Evolutionary conservation across 2,797 vertebrate genomes (phyloP).

Genomic region (Argyrosomus regius): DNA sequence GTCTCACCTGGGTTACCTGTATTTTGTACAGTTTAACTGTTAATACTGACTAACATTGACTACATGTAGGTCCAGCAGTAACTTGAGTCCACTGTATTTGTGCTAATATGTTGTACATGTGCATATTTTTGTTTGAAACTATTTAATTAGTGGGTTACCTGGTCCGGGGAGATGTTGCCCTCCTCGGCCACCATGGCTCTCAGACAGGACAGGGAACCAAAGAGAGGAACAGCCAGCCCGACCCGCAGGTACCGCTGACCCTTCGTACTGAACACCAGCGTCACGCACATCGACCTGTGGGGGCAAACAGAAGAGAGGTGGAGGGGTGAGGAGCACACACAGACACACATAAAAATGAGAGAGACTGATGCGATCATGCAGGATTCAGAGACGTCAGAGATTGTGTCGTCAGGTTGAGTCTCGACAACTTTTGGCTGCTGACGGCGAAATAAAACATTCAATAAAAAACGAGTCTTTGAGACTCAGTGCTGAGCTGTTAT

Average conservation of each 20-base stretch:
- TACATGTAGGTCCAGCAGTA: background rate
- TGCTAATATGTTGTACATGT: too few species aligned
- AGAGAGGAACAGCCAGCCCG: conserved; percentile 91
- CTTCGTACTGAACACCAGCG: conserved; percentile 90
- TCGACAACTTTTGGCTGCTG: conserved; percentile 16
- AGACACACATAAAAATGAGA: conserved; percentile 6
- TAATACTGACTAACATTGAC: background rate
- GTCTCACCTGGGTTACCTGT: background rate
- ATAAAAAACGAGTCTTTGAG: conserved; percentile 33
- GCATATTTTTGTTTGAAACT: background rate
- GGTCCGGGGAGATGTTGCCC: conserved; percentile 87
- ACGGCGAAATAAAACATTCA: conserved; percentile 38
- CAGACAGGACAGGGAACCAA: conserved; percentile 87
- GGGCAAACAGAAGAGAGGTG: conserved; percentile 21
- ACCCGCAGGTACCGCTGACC: conserved; percentile 89
- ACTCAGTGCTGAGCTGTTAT: conserved; percentile 22
- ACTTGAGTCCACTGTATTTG: conserved; percentile 1
- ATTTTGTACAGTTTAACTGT: background rate
- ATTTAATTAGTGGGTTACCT: conserved; percentile 81
- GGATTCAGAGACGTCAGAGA: conserved; percentile 11
- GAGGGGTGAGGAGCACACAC: background rate
- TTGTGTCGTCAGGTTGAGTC: conserved; percentile 14
- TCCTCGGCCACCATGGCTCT: conserved; percentile 91
- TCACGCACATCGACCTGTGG: conserved; percentile 90
- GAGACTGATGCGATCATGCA: conserved; percentile 21